Evolutionary conservation across 2,888 invertebrate species (phyloP).

Genomic region (Myopa testacea): DNA sequence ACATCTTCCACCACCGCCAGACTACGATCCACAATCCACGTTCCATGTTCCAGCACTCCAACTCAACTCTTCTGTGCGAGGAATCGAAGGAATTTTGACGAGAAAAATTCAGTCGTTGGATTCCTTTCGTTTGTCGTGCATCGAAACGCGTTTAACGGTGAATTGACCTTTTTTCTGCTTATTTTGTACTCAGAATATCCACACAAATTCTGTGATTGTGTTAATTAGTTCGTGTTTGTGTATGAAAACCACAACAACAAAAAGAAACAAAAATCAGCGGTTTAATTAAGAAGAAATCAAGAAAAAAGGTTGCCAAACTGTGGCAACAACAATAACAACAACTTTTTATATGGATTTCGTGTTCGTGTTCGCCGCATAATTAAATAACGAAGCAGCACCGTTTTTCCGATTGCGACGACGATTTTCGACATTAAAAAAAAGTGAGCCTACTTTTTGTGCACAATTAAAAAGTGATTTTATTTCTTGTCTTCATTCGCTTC

Average conservation of each 20-base stretch:
- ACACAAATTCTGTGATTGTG: constrained; percentile 13
- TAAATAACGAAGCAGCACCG: neutral
- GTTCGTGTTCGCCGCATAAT: neutral
- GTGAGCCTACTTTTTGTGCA: no score
- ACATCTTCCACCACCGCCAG: neutral
- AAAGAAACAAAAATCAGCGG: neutral
- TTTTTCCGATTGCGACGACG: no score
- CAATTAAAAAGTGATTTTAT: no score
- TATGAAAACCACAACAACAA: neutral
- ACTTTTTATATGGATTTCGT: neutral
- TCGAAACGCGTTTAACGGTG: constrained; percentile 40
- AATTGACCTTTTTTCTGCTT: neutral
- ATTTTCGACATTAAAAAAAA: no score
- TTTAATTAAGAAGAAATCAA: no score
- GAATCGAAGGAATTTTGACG: constrained; percentile 29
- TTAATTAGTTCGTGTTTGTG: neutral
- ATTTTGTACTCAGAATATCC: neutral
- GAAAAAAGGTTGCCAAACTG: neutral
- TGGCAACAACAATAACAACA: neutral
- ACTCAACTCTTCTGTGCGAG: neutral
- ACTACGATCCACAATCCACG: constrained; percentile 16
- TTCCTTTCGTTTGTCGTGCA: constrained; percentile 62
- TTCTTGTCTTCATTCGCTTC: no score
- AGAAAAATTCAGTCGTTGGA: constrained; percentile 59
- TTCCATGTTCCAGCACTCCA: constrained; percentile 6